Percentiles rank a stretch among this genome's conserved stretches.
Evolutionary conservation across 1,140 invertebrate genomes (phyloP).

Genomic region (fruit fly (Drosophila melanogaster)): DNA sequence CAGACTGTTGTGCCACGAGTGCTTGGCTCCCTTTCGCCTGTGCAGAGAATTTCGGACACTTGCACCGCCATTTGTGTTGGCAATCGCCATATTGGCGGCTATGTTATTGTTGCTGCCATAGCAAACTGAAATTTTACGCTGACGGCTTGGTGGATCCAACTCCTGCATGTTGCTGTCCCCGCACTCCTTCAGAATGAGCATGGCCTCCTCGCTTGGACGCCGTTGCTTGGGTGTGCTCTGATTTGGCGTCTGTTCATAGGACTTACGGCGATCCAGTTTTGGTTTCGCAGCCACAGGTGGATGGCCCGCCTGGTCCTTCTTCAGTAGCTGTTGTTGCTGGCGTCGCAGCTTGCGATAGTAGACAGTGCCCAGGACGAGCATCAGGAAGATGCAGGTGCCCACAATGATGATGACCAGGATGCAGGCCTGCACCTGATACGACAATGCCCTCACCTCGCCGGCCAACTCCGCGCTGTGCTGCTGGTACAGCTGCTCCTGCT

Average conservation of each 20-base stretch:
- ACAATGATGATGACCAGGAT: slow-evolving; percentile 75
- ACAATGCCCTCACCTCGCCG: slow-evolving; percentile 87
- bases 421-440: slow-evolving; percentile 73
- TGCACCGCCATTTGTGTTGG: background rate
- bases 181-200: slow-evolving; percentile 86
- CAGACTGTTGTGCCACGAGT: slow-evolving; percentile 60
- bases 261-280: slow-evolving; percentile 85
- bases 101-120: slow-evolving; percentile 77
- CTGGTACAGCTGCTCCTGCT: slow-evolving; percentile 88
- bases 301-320: slow-evolving; percentile 6
- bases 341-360: slow-evolving; percentile 70
- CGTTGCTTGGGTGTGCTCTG: slow-evolving; percentile 86
- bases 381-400: slow-evolving; percentile 71
- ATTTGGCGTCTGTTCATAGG: slow-evolving; percentile 87
- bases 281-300: slow-evolving; percentile 18
- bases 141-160: slow-evolving; percentile 59
- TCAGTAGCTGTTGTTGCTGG: slow-evolving; percentile 63
- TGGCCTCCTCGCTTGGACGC: slow-evolving; percentile 91
- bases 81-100: slow-evolving; percentile 43
- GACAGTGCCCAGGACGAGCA: slow-evolving; percentile 70
- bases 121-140: slow-evolving; percentile 74
- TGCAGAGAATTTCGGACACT: slow-evolving; percentile 36
- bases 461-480: slow-evolving; percentile 87
- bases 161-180: slow-evolving; percentile 28
- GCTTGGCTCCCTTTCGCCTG: slow-evolving; percentile 64